Conservation (phyloP, 2,797 vertebrate genomes). For the Chlorospingus flavigularis region DNA sequence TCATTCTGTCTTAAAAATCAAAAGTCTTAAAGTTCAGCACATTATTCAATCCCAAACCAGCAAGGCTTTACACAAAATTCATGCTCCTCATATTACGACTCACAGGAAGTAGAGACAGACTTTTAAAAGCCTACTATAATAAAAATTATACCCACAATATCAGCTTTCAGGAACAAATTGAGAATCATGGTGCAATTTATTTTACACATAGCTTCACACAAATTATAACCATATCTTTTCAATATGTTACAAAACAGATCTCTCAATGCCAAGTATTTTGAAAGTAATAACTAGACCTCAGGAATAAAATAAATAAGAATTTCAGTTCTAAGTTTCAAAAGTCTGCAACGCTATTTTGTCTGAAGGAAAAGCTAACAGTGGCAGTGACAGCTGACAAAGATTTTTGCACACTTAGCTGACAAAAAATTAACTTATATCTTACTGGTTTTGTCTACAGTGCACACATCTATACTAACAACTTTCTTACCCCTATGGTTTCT, state of each 20-base stretch:
- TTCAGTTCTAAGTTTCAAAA: neutral
- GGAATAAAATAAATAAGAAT: neutral
- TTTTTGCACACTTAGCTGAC: neutral
- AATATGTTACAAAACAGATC: neutral
- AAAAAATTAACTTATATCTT: neutral
- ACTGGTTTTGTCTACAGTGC: neutral
- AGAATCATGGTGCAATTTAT: neutral
- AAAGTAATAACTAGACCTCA: neutral
- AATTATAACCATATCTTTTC: neutral
- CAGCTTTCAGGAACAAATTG: neutral
- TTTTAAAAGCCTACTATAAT: neutral
- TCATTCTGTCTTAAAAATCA: neutral
- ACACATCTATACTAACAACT: neutral
- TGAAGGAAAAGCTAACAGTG: neutral
- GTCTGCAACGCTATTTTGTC: neutral
- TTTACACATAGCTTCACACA: neutral
- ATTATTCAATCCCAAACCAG: neutral
- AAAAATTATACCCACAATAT: neutral
- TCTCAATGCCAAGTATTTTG: neutral
- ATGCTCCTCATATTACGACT: neutral
- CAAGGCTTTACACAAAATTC: neutral
- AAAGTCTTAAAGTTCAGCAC: neutral
- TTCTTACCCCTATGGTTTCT: neutral
- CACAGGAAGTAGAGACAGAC: neutral
- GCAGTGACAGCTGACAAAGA: neutral